Percentiles rank a stretch among this genome's conserved stretches.
phyloP scores from a whole-genome alignment of 2,113 vertebrate species.

The Forbesichthys agassizii region DNA sequence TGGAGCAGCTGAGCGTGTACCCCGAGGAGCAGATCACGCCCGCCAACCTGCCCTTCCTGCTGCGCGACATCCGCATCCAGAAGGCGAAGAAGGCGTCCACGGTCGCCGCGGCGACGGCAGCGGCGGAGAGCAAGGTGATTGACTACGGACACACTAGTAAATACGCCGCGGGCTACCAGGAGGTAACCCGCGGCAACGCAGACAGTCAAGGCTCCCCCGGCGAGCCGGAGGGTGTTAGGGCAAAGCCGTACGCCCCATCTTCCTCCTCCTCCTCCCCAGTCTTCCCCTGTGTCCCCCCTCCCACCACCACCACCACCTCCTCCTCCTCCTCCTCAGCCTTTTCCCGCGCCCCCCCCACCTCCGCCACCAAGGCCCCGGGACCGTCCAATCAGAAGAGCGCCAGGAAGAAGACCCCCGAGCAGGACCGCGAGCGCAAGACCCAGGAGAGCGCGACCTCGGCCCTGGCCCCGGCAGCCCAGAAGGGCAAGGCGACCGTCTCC shows the following conservation, averaged over 20 bases:
- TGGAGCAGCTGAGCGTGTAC: conserved; percentile 89
- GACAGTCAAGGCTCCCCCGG: background rate
- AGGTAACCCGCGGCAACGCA: conserved; percentile 49
- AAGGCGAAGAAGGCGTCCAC: conserved; percentile 76
- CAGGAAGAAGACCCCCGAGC: too few species aligned
- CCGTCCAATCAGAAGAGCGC: conserved; percentile 2
- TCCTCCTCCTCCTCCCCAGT: background rate
- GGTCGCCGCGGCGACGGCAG: background rate
- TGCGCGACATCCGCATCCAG: conserved; percentile 86
- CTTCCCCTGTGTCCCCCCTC: background rate
- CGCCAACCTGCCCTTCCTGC: conserved; percentile 89
- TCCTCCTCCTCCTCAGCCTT: conserved; percentile 11
- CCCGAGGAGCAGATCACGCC: conserved; percentile 91
- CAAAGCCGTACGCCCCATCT: background rate
- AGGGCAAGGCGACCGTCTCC: conserved; percentile 4
- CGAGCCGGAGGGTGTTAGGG: background rate
- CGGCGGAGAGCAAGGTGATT: conserved; percentile 83
- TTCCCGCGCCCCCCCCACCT: conserved; percentile 11
- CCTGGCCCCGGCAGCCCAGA: background rate
- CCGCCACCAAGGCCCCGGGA: background rate
- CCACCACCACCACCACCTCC: background rate
- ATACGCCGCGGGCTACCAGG: conserved; percentile 75
- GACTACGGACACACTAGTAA: conserved; percentile 94
- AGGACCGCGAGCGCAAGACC: background rate
- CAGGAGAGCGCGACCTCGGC: background rate